These are phyloP conservation scores for Cartodere bifasciata DNA, from an alignment of 2,888 invertebrate genomes.

Conservation along the genomic window DNA sequence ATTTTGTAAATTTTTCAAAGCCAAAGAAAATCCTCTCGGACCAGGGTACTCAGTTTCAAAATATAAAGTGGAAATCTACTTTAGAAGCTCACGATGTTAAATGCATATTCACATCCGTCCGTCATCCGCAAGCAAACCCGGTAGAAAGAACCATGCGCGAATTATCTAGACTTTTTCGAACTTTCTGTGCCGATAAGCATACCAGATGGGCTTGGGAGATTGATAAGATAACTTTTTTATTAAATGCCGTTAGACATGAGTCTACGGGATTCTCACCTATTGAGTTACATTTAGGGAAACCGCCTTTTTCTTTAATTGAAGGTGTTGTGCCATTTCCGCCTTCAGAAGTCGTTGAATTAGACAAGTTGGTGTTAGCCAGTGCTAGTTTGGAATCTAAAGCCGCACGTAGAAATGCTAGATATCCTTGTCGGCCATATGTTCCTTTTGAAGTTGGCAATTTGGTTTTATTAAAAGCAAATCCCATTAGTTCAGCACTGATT, in stretches of 20 bases:
- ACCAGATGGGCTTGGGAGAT: conserved; percentile 6
- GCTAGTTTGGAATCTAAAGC: too few relatives aligned
- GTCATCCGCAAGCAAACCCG: conserved; percentile 7
- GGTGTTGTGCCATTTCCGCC: too few relatives aligned
- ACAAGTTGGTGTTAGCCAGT: too few relatives aligned
- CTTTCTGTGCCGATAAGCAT: conserved; percentile 8
- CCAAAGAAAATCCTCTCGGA: not conserved
- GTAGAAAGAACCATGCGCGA: conserved; percentile 8
- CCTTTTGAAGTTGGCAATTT: too few relatives aligned
- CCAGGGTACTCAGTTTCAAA: conserved; percentile 2
- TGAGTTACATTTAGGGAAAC: conserved; percentile 10
- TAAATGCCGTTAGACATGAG: conserved; percentile 14
- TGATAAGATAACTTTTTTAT: conserved; percentile 6
- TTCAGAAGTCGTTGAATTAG: too few relatives aligned
- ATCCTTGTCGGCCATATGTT: too few relatives aligned
- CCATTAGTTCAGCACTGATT: too few relatives aligned
- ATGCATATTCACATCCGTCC: conserved; percentile 5
- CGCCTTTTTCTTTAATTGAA: too few relatives aligned
- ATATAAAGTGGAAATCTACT: conserved; percentile 2
- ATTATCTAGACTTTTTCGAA: conserved; percentile 7
- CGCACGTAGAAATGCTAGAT: too few relatives aligned
- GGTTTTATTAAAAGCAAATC: too few relatives aligned
- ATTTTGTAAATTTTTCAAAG: not conserved
- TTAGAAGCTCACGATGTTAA: conserved; percentile 1
- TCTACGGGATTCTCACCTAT: conserved; percentile 13